Conservation (phyloP, 2,113 vertebrate genomes). For the Thunnus thynnus region DNA sequence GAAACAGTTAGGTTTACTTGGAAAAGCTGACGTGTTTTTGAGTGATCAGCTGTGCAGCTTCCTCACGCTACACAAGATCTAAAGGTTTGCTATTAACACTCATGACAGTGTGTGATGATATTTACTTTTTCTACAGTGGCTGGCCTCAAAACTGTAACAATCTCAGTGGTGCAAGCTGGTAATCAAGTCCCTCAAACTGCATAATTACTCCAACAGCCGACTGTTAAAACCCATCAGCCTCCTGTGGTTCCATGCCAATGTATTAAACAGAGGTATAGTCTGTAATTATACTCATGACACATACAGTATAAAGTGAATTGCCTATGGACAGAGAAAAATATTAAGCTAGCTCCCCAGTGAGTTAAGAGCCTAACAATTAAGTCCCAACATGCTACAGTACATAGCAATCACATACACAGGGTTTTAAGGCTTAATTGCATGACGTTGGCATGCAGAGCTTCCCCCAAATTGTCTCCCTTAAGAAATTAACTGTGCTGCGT, state of each 20-base stretch:
- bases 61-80: neutral
- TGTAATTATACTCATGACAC: slow-evolving; percentile 70
- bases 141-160: slow-evolving; percentile 28
- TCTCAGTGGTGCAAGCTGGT: slow-evolving; percentile 25
- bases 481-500: slow-evolving; percentile 53
- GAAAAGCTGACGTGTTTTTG: slow-evolving; percentile 7
- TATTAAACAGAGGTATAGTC: slow-evolving; percentile 52
- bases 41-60: neutral
- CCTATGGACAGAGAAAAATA: slow-evolving; percentile 54
- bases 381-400: slow-evolving; percentile 44
- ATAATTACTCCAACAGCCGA: slow-evolving; percentile 63
- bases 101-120: slow-evolving; percentile 5
- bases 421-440: slow-evolving; percentile 58
- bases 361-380: slow-evolving; percentile 50
- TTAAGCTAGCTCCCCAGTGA: slow-evolving; percentile 49
- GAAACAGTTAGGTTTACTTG: neutral
- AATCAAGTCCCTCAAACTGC: slow-evolving; percentile 63
- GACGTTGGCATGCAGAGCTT: slow-evolving; percentile 54
- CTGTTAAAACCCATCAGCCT: slow-evolving; percentile 61
- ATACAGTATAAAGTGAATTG: slow-evolving; percentile 17
- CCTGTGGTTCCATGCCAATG: slow-evolving; percentile 46
- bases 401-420: slow-evolving; percentile 48
- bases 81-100: neutral
- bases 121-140: slow-evolving; percentile 15
- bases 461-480: slow-evolving; percentile 56